Evolutionary conservation across 2,888 invertebrate genomes (phyloP).

Genomic region (Copidosoma aretas): DNA sequence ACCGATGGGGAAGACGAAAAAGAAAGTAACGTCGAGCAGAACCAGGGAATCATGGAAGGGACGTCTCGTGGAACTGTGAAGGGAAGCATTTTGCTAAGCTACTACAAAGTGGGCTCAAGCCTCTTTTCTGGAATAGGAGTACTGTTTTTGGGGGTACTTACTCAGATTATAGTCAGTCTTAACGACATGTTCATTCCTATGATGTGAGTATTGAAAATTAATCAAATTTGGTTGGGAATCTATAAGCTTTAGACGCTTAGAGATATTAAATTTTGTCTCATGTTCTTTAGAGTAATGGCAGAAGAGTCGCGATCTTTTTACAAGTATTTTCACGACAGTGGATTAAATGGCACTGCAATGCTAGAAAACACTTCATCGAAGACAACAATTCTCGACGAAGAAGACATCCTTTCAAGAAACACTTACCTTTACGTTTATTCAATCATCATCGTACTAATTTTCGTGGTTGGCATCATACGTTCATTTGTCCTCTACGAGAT

Average conservation of each 20-base stretch:
- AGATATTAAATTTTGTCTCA: background rate
- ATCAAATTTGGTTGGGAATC: background rate
- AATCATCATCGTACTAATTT: constrained; percentile 63
- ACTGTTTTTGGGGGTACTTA: constrained; percentile 64
- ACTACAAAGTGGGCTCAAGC: constrained; percentile 67
- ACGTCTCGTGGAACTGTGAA: constrained; percentile 62
- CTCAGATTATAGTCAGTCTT: constrained; percentile 69
- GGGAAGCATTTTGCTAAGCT: constrained; percentile 62
- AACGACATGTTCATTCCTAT: constrained; percentile 73
- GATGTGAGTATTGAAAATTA: constrained; percentile 47
- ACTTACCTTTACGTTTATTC: constrained; percentile 71
- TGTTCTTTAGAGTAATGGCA: constrained; percentile 26
- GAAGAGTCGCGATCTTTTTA: constrained; percentile 35
- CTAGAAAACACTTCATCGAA: background rate
- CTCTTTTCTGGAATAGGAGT: constrained; percentile 62
- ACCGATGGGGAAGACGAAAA: constrained; percentile 48
- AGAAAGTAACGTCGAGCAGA: constrained; percentile 34
- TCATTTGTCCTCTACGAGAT: constrained; percentile 63
- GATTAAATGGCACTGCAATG: background rate
- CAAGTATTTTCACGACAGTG: background rate
- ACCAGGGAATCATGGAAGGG: constrained; percentile 58
- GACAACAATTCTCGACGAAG: constrained; percentile 19
- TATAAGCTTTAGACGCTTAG: background rate
- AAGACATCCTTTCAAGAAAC: constrained; percentile 22
- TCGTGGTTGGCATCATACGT: constrained; percentile 60